Conservation (phyloP, 2,888 invertebrate genomes). For the Cryptophagus acutangulus region DNA sequence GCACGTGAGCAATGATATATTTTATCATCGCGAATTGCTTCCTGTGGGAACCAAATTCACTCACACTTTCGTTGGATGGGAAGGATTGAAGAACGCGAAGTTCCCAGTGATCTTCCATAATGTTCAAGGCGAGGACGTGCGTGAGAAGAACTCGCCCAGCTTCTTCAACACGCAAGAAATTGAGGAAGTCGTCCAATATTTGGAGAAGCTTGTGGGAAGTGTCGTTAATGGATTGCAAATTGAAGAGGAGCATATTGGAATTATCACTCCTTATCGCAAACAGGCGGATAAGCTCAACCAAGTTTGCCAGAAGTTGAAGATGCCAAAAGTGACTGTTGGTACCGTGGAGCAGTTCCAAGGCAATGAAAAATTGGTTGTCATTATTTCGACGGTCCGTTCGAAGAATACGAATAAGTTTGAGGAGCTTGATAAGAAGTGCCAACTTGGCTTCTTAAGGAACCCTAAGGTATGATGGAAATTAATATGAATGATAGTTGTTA, state of each 20-base stretch:
- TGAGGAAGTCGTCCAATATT: conserved; percentile 53
- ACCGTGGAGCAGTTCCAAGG: conserved; percentile 85
- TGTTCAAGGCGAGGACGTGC: conserved; percentile 52
- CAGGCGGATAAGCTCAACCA: conserved; percentile 48
- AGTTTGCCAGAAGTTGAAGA: conserved; percentile 37
- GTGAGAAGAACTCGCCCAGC: conserved; percentile 51
- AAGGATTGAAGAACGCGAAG: conserved; percentile 45
- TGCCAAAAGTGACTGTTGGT: conserved; percentile 59
- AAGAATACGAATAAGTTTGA: conserved; percentile 47
- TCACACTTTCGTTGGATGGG: conserved; percentile 43
- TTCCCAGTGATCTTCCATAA: conserved; percentile 58
- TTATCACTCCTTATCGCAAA: conserved; percentile 55
- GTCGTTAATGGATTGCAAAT: conserved; percentile 49
- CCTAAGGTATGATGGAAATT: conserved; percentile 46
- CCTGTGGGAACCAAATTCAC: conserved; percentile 37
- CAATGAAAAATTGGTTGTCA: conserved; percentile 71
- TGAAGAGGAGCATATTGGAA: conserved; percentile 51
- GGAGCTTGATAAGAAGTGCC: conserved; percentile 51
- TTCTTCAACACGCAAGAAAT: conserved; percentile 59
- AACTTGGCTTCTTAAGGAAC: conserved; percentile 53
- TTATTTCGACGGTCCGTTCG: conserved; percentile 75
- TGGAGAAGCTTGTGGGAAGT: conserved; percentile 51
- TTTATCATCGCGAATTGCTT: conserved; percentile 62
- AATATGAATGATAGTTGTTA: conserved; percentile 22
- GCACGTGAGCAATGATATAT: conserved; percentile 60